Conservation (phyloP, 1,140 invertebrate species). For the Macrobrachium rosenbergii region DNA sequence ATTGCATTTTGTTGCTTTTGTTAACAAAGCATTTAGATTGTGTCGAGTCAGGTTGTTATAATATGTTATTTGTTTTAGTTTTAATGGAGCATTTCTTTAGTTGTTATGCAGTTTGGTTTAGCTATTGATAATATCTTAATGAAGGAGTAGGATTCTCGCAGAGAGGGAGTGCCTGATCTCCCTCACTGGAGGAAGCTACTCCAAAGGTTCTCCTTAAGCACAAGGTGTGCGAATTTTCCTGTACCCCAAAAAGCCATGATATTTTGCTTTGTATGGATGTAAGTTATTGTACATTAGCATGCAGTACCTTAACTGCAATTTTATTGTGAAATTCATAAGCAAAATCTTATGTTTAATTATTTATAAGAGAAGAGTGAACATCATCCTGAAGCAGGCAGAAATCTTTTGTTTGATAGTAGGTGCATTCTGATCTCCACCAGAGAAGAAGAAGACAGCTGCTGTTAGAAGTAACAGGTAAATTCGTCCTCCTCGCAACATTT, state of each 20-base stretch:
- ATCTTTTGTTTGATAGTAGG: not conserved
- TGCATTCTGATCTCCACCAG: not conserved
- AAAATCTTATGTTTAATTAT: too few relatives aligned
- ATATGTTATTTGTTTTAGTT: constrained; percentile 43
- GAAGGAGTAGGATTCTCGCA: too few relatives aligned
- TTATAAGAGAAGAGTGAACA: too few relatives aligned
- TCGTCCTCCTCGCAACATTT: constrained; percentile 18
- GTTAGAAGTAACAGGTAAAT: not conserved
- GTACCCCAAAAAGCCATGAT: too few relatives aligned
- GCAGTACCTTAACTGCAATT: too few relatives aligned
- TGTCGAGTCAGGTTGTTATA: constrained; percentile 33
- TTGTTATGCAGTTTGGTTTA: constrained; percentile 14
- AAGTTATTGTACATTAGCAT: too few relatives aligned
- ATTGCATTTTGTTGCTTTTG: not conserved
- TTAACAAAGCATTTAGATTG: constrained; percentile 29
- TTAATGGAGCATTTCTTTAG: constrained; percentile 5
- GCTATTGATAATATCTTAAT: too few relatives aligned
- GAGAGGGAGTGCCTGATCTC: not conserved
- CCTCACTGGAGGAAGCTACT: too few relatives aligned
- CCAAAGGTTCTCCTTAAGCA: constrained; percentile 15
- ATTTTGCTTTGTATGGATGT: too few relatives aligned
- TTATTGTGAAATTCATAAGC: too few relatives aligned
- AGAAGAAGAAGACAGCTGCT: not conserved
- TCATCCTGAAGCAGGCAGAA: too few relatives aligned
- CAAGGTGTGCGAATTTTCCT: not conserved